Percentiles rank a stretch among this genome's conserved stretches.
phyloP scores from a whole-genome alignment of 2,797 vertebrate species.

The Poeciliopsis paucimaculata region DNA sequence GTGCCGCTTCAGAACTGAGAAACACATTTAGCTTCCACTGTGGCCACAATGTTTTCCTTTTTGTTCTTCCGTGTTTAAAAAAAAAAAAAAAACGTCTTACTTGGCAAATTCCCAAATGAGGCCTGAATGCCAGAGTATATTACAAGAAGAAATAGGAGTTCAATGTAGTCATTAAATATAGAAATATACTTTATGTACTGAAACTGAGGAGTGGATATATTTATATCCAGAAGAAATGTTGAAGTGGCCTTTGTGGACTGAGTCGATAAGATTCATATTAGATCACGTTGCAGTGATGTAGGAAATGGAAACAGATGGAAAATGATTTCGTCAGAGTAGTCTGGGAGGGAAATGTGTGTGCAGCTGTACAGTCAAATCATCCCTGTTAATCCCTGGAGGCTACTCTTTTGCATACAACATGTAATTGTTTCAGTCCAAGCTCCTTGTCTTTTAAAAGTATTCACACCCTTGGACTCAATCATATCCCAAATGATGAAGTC shows the following conservation, averaged over 20 bases:
- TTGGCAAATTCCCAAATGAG: slow-evolving; percentile 5
- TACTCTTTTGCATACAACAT: background rate
- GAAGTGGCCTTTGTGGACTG: background rate
- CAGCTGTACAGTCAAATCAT: slow-evolving; percentile 12
- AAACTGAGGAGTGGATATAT: background rate
- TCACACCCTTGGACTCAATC: background rate
- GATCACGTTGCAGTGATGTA: background rate
- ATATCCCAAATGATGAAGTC: too few species aligned
- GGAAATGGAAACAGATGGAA: background rate
- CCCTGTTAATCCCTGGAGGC: slow-evolving; percentile 25
- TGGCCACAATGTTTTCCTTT: background rate
- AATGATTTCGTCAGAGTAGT: background rate
- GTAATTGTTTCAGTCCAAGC: slow-evolving; percentile 10
- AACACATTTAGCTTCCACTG: background rate
- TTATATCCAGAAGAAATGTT: background rate
- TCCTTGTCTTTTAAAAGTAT: background rate
- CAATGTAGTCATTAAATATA: slow-evolving; percentile 1
- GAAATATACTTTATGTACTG: background rate
- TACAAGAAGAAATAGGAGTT: background rate
- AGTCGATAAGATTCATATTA: background rate
- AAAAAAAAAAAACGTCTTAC: background rate
- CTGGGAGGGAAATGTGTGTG: background rate
- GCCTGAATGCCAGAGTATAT: background rate
- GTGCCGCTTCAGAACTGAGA: background rate
- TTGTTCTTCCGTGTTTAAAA: background rate